These are phyloP conservation scores for Diachasmimorpha longicaudata DNA, from an alignment of 1,140 invertebrate species.

Conservation along the genomic window DNA sequence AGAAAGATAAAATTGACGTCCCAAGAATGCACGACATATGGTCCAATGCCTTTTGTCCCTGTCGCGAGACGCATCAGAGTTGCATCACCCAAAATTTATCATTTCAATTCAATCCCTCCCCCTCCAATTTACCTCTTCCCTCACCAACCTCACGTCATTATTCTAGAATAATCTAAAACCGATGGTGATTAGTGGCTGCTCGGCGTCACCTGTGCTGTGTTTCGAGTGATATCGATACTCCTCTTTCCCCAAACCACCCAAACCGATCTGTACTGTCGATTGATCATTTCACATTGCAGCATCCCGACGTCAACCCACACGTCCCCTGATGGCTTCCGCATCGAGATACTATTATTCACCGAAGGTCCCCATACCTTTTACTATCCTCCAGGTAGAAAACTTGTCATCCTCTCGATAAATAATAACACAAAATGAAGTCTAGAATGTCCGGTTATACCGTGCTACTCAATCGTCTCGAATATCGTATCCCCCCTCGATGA, in stretches of 20 bases:
- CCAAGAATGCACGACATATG: too few relatives aligned
- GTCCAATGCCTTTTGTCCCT: neutral
- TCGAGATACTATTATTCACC: neutral
- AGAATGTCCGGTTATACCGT: slow-evolving; percentile 8
- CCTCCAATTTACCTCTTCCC: slow-evolving; percentile 31
- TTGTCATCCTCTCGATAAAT: slow-evolving; percentile 1
- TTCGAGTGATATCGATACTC: slow-evolving; percentile 41
- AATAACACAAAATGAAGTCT: neutral
- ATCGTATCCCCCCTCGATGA: slow-evolving; percentile 4
- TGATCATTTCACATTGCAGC: slow-evolving; percentile 17
- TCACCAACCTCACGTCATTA: slow-evolving; percentile 45
- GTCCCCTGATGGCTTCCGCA: neutral
- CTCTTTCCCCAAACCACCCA: neutral
- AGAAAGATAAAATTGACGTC: too few relatives aligned
- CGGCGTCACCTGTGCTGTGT: slow-evolving; percentile 55
- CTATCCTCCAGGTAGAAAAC: neutral
- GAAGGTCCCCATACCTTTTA: neutral
- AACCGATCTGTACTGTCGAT: slow-evolving; percentile 3
- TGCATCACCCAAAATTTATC: slow-evolving; percentile 19
- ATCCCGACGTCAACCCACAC: neutral
- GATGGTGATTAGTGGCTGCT: slow-evolving; percentile 61
- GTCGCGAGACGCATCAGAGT: neutral
- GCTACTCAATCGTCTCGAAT: neutral
- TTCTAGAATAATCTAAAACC: slow-evolving; percentile 65
- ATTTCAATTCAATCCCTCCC: slow-evolving; percentile 21